Base-by-base conservation (phyloP, 2,888 invertebrate genomes). In the Congeria kusceri region DNA sequence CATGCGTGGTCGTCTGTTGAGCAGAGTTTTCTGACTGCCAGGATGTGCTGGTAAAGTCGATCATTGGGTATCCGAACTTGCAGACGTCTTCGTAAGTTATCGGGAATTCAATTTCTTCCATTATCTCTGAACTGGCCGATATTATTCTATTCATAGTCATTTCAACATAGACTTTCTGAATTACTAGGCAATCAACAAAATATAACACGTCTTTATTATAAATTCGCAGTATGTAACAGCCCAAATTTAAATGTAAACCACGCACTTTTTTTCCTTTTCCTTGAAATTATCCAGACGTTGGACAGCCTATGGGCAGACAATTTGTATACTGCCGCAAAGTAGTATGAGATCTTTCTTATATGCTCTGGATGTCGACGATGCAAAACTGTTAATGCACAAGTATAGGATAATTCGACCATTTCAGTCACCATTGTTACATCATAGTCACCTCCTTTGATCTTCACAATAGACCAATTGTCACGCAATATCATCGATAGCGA, bases 31-130 rank as follows among this genome's bases (percentile, higher is more conserved):
- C 61, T 7, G 49, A 65, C 23, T 20, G 27, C 9, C 27, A 13
- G 53, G 44, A 53, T 9, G 39, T 46, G 7, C 7, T 13, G 20
- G 70, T 63, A 25, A 70, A 70, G 18, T 72, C 71, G 15, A 58
- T 28, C 13, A 72, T 20, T 15, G 71, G 71, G 47, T 47, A 72
- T 47, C 64, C 71, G 46, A 72, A 64, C n/a, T 44, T 47, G 18
- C 65, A 72, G 3, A 65, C 47, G n/a, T 72, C 71, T 46, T 64
- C n/a, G 39, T 64, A 27, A 11, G 71, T 20, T 47, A 58, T 47
- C 2, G 63, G 64, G 9, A 25, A 11, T 5, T 64, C 57, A 1
- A 71, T 64, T 2, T 32, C 71, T 13, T 65, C 58, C 28, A 63
- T 28, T 53, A 56, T 39, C 0, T 56, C 44, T n/a, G 53, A 44